Base-by-base conservation (phyloP, 2,888 invertebrate species). In the Dilophus febrilis region DNA sequence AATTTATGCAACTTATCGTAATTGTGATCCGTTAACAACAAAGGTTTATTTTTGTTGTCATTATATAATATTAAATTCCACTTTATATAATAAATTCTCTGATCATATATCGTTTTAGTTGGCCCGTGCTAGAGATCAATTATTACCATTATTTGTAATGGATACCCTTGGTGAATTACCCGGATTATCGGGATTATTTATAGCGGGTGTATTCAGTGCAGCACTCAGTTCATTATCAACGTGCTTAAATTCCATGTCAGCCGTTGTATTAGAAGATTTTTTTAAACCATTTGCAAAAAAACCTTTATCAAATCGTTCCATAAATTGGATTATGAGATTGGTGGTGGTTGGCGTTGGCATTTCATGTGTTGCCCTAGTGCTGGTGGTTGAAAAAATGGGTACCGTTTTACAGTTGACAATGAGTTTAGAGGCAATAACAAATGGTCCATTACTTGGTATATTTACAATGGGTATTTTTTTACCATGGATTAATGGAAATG, bases 131-230 rank as follows among this genome's bases (percentile, higher is more conserved):
- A 77, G 77, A 45, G 83, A 84, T 53, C 82, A 90, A 60, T 60
- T 90, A 3, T 56, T 90, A 32, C 88, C 88, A 0, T 59, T 87
- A n/a, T 70, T 86, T 42, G 87, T 90, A 5, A 36, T 36, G 36
- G 80, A 88, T 49, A 72, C 79, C 10, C 57, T 88, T 28, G 74
- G 77, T 1, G 68, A 76, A 32, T 65, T 76, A 56, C 81, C 80
- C 1, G 90, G 90, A 3, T 64, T 91, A 49, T 79, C 87, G 0
- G 91, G 91, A 5, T 63, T 91, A 22, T 90, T 90, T 53, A 79
- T 90, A 1, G 85, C 90, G 22, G 87, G 88, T 27, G 79, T 91
- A 2, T 90, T 90, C 52, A 87, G 87, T 62, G 90, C 88, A 14
- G 84, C 90, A 10, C 62, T 91, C 6, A 82, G 82, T 53, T 81